Base-by-base conservation (phyloP, 2,797 vertebrate genomes). In the Astyanax mexicanus region DNA sequence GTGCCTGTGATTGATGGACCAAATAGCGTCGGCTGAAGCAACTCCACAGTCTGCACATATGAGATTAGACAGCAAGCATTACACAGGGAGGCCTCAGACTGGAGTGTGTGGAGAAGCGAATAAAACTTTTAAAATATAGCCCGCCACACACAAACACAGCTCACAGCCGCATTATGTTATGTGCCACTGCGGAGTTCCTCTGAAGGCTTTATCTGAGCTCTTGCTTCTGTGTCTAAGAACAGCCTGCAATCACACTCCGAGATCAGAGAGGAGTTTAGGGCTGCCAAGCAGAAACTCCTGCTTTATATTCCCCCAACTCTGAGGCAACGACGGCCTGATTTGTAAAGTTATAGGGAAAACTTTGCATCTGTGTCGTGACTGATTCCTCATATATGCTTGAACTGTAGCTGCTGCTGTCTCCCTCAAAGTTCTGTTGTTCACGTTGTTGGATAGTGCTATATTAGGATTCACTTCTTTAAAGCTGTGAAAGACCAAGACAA, bases 1-100 rank as follows among this genome's bases (percentile, higher is more conserved):
- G 29, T 42, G 23, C 65, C 8, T 72, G 25, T 72, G 69, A 72
- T 60, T 72, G 37, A 72, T 68, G 42, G 52, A 52, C 49, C 25
- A 73, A 68, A 45, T 29, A 47, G 40, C 25, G 66, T 6, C 25
- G 1, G 27, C 64, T 66, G 64, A 47, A 47, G 42, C 64, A 9
- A 19, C 44, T 19, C 15, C 10, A 10, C 6, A 27, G 64, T 29
- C 64, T 66, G 64, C 64, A 47, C 64, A 47, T 47, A 66, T n/a
- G 45, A 66, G 64, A 66, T 66, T 66, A 66, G 64, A 66, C 64
- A 66, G 64, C 44, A 32, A 9, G 64, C 64, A 29, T 32, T 27
- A 32, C 64, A 66, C 15, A 9, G 15, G 42, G 25, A 42, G 6
- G 9, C 8, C 17, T 66, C 17, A 29, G 40, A 47, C 42, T n/a